Evolutionary conservation across 2,797 vertebrate species (phyloP).

Genomic region (Peromyscus attwateri): DNA sequence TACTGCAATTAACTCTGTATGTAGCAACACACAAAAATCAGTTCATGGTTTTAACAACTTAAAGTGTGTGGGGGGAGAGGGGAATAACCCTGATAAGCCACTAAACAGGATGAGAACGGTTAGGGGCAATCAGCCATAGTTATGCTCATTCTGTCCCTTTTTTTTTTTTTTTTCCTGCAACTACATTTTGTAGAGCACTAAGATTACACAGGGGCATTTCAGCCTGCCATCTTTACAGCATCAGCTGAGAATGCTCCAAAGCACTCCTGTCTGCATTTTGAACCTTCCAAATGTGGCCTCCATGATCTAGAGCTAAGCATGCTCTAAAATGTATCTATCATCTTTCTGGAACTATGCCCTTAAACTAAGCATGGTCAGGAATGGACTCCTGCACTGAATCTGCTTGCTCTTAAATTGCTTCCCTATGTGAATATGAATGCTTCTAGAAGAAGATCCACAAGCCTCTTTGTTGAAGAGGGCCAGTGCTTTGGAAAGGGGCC

Average conservation of each 20-base stretch:
- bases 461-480: neutral
- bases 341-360: neutral
- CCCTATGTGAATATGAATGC: neutral
- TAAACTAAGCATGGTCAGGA: neutral
- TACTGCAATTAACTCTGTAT: neutral
- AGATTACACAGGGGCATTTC: neutral
- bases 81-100: neutral
- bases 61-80: neutral
- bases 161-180: neutral
- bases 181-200: neutral
- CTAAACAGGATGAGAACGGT: neutral
- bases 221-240: neutral
- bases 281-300: neutral
- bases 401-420: neutral
- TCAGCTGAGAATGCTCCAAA: neutral
- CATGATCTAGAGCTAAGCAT: neutral
- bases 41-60: neutral
- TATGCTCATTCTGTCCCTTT: neutral
- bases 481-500: neutral
- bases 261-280: neutral
- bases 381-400: neutral
- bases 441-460: neutral
- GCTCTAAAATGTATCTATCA: neutral
- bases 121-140: too few relatives aligned
- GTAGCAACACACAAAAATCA: neutral